phyloP scores from a whole-genome alignment of 2,113 vertebrate genomes.

The Upupa epops region DNA sequence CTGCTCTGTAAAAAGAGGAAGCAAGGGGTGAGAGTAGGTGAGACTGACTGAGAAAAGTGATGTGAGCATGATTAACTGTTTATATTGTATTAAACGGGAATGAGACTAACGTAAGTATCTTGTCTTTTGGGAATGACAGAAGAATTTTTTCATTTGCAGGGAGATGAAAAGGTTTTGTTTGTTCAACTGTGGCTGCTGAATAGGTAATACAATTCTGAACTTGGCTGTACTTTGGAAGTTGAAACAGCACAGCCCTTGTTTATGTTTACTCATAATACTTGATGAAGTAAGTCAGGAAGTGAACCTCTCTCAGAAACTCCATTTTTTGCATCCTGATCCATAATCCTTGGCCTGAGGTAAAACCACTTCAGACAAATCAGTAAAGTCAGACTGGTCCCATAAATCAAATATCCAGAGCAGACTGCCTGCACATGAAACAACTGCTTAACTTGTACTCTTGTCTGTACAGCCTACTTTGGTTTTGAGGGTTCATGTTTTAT shows the following conservation, averaged over 20 bases:
- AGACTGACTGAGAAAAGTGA: not conserved
- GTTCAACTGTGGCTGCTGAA: not conserved
- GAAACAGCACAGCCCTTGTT: not conserved
- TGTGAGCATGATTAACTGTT: not conserved
- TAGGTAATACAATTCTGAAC: not conserved
- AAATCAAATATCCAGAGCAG: not conserved
- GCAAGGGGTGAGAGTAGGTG: not conserved
- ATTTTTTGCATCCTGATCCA: not conserved
- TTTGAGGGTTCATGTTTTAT: not conserved
- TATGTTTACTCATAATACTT: not conserved
- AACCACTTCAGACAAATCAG: slow-evolving; percentile 24
- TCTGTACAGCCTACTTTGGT: not conserved
- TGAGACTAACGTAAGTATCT: not conserved
- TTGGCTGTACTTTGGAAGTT: not conserved
- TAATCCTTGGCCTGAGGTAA: slow-evolving; percentile 7
- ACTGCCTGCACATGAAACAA: not conserved
- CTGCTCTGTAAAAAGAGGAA: not conserved
- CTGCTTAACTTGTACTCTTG: not conserved
- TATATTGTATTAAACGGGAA: not conserved
- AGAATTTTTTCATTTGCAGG: not conserved
- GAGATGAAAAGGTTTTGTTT: not conserved
- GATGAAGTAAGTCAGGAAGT: slow-evolving; percentile 15
- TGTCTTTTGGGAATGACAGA: not conserved
- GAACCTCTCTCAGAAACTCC: not conserved
- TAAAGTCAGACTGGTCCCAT: not conserved